A percentile compares a stretch with the other conserved stretches of the same genome.
Conservation (phyloP, 2,113 vertebrate species). For the Nettapus auritus region DNA sequence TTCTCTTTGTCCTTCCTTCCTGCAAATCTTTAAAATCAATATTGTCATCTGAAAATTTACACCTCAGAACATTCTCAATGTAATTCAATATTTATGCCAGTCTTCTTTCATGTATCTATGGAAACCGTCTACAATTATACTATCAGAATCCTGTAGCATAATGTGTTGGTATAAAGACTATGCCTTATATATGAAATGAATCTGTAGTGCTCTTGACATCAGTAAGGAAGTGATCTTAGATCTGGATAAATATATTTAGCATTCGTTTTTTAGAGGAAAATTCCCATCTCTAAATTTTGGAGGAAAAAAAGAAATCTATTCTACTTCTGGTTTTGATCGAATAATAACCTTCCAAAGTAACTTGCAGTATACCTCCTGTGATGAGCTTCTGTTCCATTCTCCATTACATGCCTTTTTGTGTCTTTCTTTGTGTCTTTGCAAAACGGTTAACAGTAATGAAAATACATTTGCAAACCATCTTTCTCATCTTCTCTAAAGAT, state of each 20-base stretch:
- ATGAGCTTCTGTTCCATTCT: neutral
- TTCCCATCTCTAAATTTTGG: neutral
- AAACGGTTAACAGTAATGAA: neutral
- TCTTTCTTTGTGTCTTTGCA: neutral
- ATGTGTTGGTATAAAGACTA: neutral
- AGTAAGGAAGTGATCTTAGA: neutral
- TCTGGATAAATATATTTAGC: neutral
- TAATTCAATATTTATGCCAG: slow-evolving; percentile 61
- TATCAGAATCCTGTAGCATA: slow-evolving; percentile 42
- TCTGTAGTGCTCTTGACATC: neutral
- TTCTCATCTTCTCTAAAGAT: neutral
- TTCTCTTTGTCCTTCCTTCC: neutral
- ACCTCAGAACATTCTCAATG: neutral
- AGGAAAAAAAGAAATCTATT: neutral
- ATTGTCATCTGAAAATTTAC: slow-evolving; percentile 6
- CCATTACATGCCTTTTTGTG: fast-evolving
- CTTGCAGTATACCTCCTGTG: neutral
- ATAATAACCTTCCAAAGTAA: neutral
- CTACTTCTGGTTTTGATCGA: neutral
- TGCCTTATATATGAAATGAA: neutral
- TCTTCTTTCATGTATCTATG: slow-evolving; percentile 36
- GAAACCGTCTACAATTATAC: slow-evolving; percentile 51
- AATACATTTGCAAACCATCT: neutral
- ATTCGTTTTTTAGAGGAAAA: neutral
- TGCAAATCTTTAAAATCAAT: slow-evolving; percentile 2